Evolutionary conservation across 2,797 vertebrate genomes (phyloP).

Genomic region (Pangasius krempfi): DNA sequence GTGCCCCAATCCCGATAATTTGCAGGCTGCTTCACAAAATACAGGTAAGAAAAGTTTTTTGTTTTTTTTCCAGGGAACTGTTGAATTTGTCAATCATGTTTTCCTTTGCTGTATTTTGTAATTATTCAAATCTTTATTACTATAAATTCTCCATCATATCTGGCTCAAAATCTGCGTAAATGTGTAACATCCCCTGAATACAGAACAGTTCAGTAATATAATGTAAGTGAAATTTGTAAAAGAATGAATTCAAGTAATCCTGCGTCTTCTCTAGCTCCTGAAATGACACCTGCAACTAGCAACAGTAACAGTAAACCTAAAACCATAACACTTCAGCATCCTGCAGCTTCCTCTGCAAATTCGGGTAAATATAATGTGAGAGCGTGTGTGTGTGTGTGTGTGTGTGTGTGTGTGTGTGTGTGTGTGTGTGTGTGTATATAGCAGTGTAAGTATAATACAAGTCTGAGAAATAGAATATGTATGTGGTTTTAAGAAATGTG

Average conservation of each 20-base stretch:
- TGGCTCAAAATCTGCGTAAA: neutral
- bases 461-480: neutral
- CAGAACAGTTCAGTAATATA: neutral
- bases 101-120: neutral
- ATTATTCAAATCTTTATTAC: neutral
- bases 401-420: no score
- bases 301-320: constrained; percentile 19
- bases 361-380: constrained; percentile 20
- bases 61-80: neutral
- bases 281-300: constrained; percentile 26
- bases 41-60: constrained; percentile 36
- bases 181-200: neutral
- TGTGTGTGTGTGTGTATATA: no score
- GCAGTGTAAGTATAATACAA: neutral
- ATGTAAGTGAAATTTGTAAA: neutral
- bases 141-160: neutral
- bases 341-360: constrained; percentile 11
- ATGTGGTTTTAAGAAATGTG: neutral
- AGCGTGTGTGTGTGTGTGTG: no score
- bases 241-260: neutral
- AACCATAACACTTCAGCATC: neutral
- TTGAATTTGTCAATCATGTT: neutral
- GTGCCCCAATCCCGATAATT: neutral
- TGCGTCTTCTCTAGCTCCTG: constrained; percentile 53
- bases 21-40: constrained; percentile 33